Conservation (phyloP, 2,797 vertebrate genomes). For the Rhyacichthys aspro region DNA sequence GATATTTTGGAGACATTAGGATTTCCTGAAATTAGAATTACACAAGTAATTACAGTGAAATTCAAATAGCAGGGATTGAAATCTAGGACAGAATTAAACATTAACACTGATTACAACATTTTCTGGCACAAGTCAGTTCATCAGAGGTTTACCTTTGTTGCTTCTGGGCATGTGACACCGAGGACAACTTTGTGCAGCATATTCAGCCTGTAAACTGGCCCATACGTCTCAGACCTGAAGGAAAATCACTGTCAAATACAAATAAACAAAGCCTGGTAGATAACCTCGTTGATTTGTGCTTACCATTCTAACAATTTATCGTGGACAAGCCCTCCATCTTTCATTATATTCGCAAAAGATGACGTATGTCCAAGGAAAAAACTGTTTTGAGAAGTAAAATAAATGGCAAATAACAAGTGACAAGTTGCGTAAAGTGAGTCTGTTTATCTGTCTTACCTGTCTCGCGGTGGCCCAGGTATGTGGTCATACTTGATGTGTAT, state of each 20-base stretch:
- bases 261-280: not conserved
- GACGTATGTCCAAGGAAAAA: not conserved
- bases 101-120: not conserved
- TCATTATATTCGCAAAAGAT: not conserved
- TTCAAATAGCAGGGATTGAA: no score
- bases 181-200: constrained; percentile 75
- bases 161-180: constrained; percentile 80
- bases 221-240: constrained; percentile 84
- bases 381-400: not conserved
- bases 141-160: constrained; percentile 85
- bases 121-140: no score
- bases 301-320: not conserved
- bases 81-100: not conserved
- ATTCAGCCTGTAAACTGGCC: constrained; percentile 81
- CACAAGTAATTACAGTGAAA: no score
- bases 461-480: constrained; percentile 88
- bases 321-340: not conserved
- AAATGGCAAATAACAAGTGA: no score
- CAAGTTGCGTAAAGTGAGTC: no score
- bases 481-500: constrained; percentile 86
- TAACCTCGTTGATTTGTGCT: not conserved
- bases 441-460: constrained; percentile 74
- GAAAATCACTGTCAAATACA: not conserved
- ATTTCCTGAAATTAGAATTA: constrained; percentile 78
- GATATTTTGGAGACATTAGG: constrained; percentile 89